Evolutionary conservation across 2,797 vertebrate genomes (phyloP), one percentile per base, ranked within the genome.

Genomic region (Varecia variegata): DNA sequence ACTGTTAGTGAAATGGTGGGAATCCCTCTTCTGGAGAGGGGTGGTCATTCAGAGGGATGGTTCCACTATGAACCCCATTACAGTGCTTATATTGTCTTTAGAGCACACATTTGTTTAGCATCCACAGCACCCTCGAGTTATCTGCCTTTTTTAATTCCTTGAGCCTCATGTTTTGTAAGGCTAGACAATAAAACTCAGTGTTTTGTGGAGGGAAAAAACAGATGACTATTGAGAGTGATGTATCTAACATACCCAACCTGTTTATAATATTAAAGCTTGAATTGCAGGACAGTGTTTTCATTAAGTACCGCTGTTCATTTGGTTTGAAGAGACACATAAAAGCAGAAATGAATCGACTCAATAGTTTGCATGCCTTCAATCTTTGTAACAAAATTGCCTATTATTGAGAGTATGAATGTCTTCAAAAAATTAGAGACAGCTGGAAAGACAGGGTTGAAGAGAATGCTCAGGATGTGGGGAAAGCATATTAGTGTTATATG

Each of bases 311-410:
- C 45, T 86, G 96, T 96, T 94, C 96, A 93, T 96, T 97, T 71
- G 89, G 94, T 97, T 97, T 92, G 95, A 96, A 97, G 92, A 94
- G 87, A 96, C 15, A 86, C 92, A 97, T 71, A 88, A 67, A 98
- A 96, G 97, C 76, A 95, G 97, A 97, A 97, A 96, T 4, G 94
- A 97, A 98, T 96, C 54, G 95, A 96, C 96, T 97, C 94, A 85
- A 93, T 95, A 96, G 92, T 97, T 97, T 96, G 96, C 94, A 95
- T 95, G 88, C 92, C 58, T 98, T 97, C 93, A 96, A 91, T 97
- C 96, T 97, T 96, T 95, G 94, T 97, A 95, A 96, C 93, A 97
- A 98, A 98, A 98, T 95, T 94, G 90, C 95, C 84, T 94, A 82
- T 97, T 98, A 97, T 95, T 93, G 87, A 95, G 27, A 95, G 60